Evolutionary conservation across 2,113 vertebrate genomes (phyloP).

Genomic region (Alectura lathami): DNA sequence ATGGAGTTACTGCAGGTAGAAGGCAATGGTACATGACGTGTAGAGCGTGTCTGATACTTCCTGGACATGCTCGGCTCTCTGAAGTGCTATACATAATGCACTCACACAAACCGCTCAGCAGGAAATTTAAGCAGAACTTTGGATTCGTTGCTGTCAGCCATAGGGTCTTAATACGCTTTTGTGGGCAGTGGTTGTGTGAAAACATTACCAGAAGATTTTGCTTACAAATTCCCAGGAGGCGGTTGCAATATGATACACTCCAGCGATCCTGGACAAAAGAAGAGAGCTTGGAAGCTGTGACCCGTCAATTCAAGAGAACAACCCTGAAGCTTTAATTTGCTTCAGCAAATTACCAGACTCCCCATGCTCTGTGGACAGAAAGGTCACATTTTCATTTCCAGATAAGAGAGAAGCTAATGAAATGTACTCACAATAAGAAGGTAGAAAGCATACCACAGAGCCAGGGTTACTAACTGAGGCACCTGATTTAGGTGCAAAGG

Average conservation of each 20-base stretch:
- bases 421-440: not conserved
- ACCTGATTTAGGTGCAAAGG: not conserved
- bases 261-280: not conserved
- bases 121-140: not conserved
- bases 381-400: not conserved
- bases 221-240: not conserved
- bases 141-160: not conserved
- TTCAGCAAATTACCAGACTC: not conserved
- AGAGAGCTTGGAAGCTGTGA: not conserved
- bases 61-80: not conserved
- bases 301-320: not conserved
- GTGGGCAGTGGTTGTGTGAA: not conserved
- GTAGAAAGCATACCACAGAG: not conserved
- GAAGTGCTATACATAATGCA: not conserved
- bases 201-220: not conserved
- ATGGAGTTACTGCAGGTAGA: not conserved
- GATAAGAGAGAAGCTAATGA: not conserved
- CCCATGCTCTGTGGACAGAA: not conserved
- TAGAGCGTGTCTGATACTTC: not conserved
- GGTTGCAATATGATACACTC: not conserved
- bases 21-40: not conserved
- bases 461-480: not conserved
- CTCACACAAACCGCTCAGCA: not conserved
- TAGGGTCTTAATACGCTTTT: not conserved
- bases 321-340: not conserved